Base-by-base conservation (phyloP, 2,797 vertebrate genomes). In the Cuniculus paca region DNA sequence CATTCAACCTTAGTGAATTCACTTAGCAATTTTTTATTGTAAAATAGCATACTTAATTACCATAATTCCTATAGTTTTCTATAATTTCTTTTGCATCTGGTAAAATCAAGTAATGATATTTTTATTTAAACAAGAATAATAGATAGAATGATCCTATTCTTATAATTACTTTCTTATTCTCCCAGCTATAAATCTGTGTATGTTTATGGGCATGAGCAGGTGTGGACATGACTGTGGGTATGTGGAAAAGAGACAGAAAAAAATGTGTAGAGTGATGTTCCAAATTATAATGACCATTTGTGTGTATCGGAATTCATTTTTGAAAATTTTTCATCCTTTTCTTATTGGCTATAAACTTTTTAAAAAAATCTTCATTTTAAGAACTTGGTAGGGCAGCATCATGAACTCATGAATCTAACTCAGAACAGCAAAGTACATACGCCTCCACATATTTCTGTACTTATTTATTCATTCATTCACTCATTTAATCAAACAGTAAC, bases 401-500 rank as follows among this genome's bases (percentile, higher is more conserved):
- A 94, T 90, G 39, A 96, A 94, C 94, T 81, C 36, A 56, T 74
- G 7, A 96, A 52, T 83, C 28, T 84, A 88, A 93, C n/a, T 60
- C 54, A 96, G 39, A 96, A 95, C 0, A 60, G 82, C 78, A 88
- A 91, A 93, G 78, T n/a, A 61, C 60, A 81, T 13, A 77, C n/a
- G 19, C 34, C 19, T 58, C 48, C 84, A 96, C 2, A 28, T 79
- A 95, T 50, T 88, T 94, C 88, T 88, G 13, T 77, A 84, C 39
- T 94, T 84, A 39, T 17, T 92, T 70, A 60, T 26, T 88, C 84
- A 96, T 58, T 68, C 34, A 78, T n/a, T 82, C 28, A 86, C 34
- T 91, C 60, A 90, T 63, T 95, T 88, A 96, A 85, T 94, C 78
- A 92, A 94, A 36, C 26, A 92, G 50, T 80, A 96, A 85, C 45